phyloP scores from a whole-genome alignment of 1,140 invertebrate species.

The Brachystomella parvula region DNA sequence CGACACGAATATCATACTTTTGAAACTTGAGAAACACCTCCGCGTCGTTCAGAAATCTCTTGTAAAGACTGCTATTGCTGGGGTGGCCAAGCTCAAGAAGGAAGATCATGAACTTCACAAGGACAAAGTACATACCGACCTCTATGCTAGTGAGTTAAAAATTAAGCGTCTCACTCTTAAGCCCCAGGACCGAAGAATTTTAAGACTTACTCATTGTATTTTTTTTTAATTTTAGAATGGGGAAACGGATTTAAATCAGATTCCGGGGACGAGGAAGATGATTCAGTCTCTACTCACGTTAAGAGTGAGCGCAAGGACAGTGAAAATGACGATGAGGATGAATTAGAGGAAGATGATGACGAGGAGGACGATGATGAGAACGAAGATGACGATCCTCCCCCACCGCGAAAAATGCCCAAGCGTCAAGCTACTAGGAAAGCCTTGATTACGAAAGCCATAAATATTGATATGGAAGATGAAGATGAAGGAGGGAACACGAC shows the following conservation, averaged over 20 bases:
- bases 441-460: not conserved
- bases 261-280: not conserved
- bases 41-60: not conserved
- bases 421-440: not conserved
- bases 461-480: not conserved
- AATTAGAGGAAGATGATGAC: not conserved
- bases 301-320: not conserved
- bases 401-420: not conserved
- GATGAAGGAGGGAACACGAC: too few species aligned
- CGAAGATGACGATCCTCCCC: not conserved
- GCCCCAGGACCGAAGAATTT: too few species aligned
- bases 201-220: too few species aligned
- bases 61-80: not conserved
- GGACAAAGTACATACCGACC: not conserved
- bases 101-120: not conserved
- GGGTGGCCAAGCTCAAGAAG: not conserved
- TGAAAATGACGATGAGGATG: not conserved
- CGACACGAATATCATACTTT: constrained; percentile 14
- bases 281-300: not conserved
- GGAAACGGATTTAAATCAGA: not conserved
- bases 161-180: too few species aligned
- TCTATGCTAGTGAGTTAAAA: not conserved
- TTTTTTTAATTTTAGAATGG: not conserved
- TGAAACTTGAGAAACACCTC: not conserved
- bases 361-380: not conserved